Evolutionary conservation across 2,888 invertebrate genomes (phyloP), one percentile per base, ranked within the genome.

Genomic region (Calephelis perditalis): DNA sequence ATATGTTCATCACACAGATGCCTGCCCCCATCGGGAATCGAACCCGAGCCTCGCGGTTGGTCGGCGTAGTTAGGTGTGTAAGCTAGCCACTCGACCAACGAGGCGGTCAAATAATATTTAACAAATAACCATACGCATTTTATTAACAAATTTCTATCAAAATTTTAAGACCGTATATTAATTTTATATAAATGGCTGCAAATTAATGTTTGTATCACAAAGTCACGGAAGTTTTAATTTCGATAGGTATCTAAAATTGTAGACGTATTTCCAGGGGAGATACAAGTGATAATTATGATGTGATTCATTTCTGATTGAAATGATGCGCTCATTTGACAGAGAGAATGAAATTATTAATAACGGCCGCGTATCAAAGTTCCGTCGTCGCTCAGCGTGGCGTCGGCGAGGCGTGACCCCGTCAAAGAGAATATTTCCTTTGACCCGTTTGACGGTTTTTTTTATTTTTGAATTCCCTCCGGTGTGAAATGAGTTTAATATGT

Each of bases 361-460:
- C 73, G 77, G 74, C 72, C 71, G 69, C 67, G 71, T 67, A 71
- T 71, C 70, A 70, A 71, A 72, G 69, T 63, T 56, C 67, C 65
- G 61, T 70, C 63, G 63, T 62, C 67, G 71, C 40, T 8, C 26
- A 26, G 71, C 70, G 71, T 75, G 72, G 74, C 70, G 71, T 72
- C 73, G 68, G 64, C 68, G 68, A 8, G 40, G 40, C 68, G 70
- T 69, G 70, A 68, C 68, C 67, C 70, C 72, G 73, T 78, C 81
- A 82, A 82, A 82, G 82, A 77, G 70, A 77, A 73, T 68, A 67
- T 71, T 78, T 76, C 65, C 82, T 84, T 84, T 83, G 84, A 77
- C 68, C 63, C 73, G 74, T 75, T 79, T 82, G 80, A 79, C 77
- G 70, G 71, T 62, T 68, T 69, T 63, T 62, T 68, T 69, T 63